Percentiles rank a stretch among this genome's conserved stretches.
phyloP scores from a whole-genome alignment of 2,888 invertebrate genomes.

The Chaetoderma sp. region DNA sequence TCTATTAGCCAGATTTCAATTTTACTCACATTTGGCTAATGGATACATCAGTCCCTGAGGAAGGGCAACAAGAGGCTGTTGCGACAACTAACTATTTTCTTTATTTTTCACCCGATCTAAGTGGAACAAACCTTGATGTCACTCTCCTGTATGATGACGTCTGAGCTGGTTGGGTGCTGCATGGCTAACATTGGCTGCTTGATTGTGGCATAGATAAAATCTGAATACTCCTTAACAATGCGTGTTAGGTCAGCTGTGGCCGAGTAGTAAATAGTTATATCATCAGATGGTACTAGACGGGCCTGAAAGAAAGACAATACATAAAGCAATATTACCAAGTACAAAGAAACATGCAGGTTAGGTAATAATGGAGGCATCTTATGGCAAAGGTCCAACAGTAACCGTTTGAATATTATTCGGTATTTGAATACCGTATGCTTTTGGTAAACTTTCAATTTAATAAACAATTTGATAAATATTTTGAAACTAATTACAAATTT shows the following conservation, averaged over 20 bases:
- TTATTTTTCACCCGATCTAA: no score
- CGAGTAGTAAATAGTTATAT: constrained; percentile 84
- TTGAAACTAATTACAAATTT: no score
- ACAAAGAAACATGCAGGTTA: not conserved
- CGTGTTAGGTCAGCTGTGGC: constrained; percentile 68
- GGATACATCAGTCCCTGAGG: no score
- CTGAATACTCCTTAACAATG: constrained; percentile 79
- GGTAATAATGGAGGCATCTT: not conserved
- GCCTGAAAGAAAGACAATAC: constrained; percentile 71
- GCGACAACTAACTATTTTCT: no score
- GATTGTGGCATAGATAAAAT: constrained; percentile 84
- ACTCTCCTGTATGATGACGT: constrained; percentile 78
- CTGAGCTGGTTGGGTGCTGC: constrained; percentile 72
- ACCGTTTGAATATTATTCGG: no score
- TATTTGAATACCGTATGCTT: no score
- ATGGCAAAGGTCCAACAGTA: not conserved
- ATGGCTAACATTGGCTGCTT: constrained; percentile 81
- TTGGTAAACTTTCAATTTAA: no score
- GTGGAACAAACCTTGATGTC: constrained; percentile 16
- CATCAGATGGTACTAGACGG: constrained; percentile 90
- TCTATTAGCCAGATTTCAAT: no score
- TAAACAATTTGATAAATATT: no score
- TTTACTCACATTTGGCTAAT: no score
- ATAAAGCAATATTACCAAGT: not conserved
- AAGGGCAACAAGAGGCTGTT: no score